phyloP scores from a whole-genome alignment of 2,797 vertebrate species.

The Labroides dimidiatus region DNA sequence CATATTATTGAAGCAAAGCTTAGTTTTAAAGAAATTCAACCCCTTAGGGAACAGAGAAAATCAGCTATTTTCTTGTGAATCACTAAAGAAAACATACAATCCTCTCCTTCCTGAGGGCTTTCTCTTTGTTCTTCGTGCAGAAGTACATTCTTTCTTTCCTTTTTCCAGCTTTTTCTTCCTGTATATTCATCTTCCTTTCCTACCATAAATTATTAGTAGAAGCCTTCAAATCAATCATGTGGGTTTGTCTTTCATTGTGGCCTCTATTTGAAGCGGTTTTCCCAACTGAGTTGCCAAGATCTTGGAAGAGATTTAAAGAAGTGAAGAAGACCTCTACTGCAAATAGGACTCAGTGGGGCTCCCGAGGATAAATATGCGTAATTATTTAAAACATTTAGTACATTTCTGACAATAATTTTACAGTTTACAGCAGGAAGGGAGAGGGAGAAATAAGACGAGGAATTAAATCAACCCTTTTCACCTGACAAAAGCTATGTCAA shows the following conservation, averaged over 20 bases:
- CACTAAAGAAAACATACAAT: conserved; percentile 46
- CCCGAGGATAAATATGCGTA: neutral
- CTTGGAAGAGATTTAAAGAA: conserved; percentile 41
- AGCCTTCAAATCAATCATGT: neutral
- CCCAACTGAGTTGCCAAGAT: conserved; percentile 30
- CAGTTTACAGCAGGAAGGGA: conserved; percentile 4
- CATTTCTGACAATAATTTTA: conserved; percentile 42
- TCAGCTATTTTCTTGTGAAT: conserved; percentile 35
- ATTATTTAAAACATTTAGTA: conserved; percentile 47
- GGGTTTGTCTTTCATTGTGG: conserved; percentile 11
- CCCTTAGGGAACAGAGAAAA: conserved; percentile 32
- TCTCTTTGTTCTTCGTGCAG: conserved; percentile 15
- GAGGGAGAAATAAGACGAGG: neutral
- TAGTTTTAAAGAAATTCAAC: conserved; percentile 33
- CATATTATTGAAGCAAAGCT: conserved; percentile 17
- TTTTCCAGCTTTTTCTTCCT: neutral
- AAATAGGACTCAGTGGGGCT: conserved; percentile 38
- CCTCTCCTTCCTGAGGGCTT: conserved; percentile 27
- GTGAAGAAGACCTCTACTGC: conserved; percentile 42
- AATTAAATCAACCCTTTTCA: neutral
- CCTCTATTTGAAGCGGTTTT: conserved; percentile 43
- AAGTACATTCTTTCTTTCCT: neutral
- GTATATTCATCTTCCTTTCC: conserved; percentile 12
- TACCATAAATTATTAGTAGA: conserved; percentile 36
- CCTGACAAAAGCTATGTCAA: too few species aligned